Base-by-base conservation (phyloP, 1,140 invertebrate species). In the Varroa destructor region DNA sequence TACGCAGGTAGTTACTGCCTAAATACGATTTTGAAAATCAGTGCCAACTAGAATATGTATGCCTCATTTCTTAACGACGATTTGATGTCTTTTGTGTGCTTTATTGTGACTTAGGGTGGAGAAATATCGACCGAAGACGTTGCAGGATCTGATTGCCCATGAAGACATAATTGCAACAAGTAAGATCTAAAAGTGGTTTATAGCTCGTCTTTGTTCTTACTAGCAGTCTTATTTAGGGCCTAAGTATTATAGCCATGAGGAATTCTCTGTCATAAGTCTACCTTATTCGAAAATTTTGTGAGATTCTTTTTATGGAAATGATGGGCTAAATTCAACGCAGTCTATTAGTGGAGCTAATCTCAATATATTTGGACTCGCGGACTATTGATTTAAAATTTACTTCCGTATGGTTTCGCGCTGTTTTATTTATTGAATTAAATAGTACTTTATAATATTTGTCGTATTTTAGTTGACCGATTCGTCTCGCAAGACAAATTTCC, bases 141-240 rank as follows among this genome's bases (percentile, higher is more conserved):
- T 99, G 73, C 87, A 92, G 76, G 94, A 98, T 77, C 82, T 99
- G 3, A 92, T 98, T 74, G 97, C 95, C 2, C 95, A 99, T 77
- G 88, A 93, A 81, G 93, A 97, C 80, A 98, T 99, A 72, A 89
- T 98, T 73, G 86, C 85, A 78, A 99, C 96, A 77, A 93, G 95
- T 97, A 85, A 86, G 85, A 82, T 55, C 25, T 25, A 25, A 25
- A 36, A 37, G 43, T 74, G 1, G 71, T 64, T 43, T 4, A 58
- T 56, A 43, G 46, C 37, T 37, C 43, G 25, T 25, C 25, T 25
- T 25, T 25, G 25, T 25, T 25, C 25, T 25, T 25, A 25, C 25
- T 25, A 25, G 25, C 25, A 25, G 25, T 25, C 25, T 25, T 25
- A 25, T 25, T 25, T 25, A 25, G 25, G 0, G 25, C 25, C 25